These are phyloP conservation scores for Cherax destructor DNA, from an alignment of 1,140 invertebrate species.

Conservation along the genomic window DNA sequence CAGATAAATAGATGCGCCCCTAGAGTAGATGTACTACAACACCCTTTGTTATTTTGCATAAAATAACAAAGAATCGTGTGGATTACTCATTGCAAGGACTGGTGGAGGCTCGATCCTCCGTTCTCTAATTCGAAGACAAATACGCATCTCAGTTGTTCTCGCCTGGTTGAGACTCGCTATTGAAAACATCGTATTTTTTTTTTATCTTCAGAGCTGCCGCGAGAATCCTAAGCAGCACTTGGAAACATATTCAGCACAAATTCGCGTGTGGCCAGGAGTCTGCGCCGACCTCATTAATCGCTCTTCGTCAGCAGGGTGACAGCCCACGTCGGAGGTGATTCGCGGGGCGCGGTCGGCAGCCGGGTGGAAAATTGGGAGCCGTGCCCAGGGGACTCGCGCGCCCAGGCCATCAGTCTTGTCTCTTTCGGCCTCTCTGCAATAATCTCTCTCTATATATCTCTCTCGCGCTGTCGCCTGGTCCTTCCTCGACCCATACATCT, in stretches of 20 bases:
- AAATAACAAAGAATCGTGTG: too few species aligned
- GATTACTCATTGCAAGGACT: too few species aligned
- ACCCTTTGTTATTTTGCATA: too few species aligned
- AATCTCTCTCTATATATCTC: slow-evolving; percentile 27
- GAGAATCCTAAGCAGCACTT: not conserved
- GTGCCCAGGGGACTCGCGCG: slow-evolving; percentile 32
- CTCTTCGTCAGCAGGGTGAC: slow-evolving; percentile 60
- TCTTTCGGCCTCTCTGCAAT: slow-evolving; percentile 9
- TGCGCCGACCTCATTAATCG: slow-evolving; percentile 48
- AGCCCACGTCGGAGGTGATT: slow-evolving; percentile 59
- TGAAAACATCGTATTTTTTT: too few species aligned
- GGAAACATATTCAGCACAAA: not conserved
- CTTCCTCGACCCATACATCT: not conserved
- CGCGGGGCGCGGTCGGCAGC: slow-evolving; percentile 60
- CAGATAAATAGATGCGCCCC: too few species aligned
- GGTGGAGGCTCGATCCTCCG: too few species aligned
- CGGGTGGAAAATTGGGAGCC: slow-evolving; percentile 57
- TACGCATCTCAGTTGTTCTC: too few species aligned
- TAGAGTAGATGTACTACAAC: too few species aligned
- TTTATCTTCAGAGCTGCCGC: not conserved
- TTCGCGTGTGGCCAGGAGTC: not conserved
- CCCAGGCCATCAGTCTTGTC: slow-evolving; percentile 4
- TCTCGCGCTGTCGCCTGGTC: too few species aligned
- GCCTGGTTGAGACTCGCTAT: too few species aligned
- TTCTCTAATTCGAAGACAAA: too few species aligned